Base-by-base conservation (phyloP, 2,888 invertebrate genomes). In the Patella ulyssiponensis region DNA sequence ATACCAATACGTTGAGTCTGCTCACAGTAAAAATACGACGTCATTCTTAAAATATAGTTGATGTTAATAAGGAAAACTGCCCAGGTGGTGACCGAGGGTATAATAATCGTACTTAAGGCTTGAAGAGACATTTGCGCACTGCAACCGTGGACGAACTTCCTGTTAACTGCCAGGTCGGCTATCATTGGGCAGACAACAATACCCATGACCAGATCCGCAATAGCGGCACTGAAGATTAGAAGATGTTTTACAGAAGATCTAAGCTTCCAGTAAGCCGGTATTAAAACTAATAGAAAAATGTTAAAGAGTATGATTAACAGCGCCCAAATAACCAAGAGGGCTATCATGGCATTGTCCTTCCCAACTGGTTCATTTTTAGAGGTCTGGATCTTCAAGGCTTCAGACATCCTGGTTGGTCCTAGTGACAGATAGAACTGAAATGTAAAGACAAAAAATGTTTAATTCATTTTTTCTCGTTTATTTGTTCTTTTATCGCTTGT, bases 31-130 rank as follows among this genome's bases (percentile, higher is more conserved):
- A 69, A 70, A 71, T 70, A 74, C 74, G 70, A 80, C 71, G 75
- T 76, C 53, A 83, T 77, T 17, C 81, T 75, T 7, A 83, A 69
- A 14, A 83, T 76, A 74, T 83, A 83, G 64, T 83, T 82, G 9
- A 81, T 56, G 51, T 83, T 83, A 12, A 83, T 75, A 9, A 78
- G 80, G 15, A 83, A 74, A 54, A 83, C 75, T 5, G 80, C 82
- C 75, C 82, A 73, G 2, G 83, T 83, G 1, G 83, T 79, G 44
- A 82, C 78, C 23, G 82, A 82, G 0, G 83, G 83, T 52, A 83
- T 74, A 3, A 83, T 76, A 54, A 80, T 81, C 53, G 79, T 81
- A 5, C 79, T 78, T 51, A 83, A 77, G 54, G 82, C 58, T 52
- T 78, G 70, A 69, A 80, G 74, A 17, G 81, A 78, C 54, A 78